A percentile compares a stretch with the other conserved stretches of the same genome.
Evolutionary conservation across 2,797 vertebrate species (phyloP).

Genomic region (Oryzias sinensis): DNA sequence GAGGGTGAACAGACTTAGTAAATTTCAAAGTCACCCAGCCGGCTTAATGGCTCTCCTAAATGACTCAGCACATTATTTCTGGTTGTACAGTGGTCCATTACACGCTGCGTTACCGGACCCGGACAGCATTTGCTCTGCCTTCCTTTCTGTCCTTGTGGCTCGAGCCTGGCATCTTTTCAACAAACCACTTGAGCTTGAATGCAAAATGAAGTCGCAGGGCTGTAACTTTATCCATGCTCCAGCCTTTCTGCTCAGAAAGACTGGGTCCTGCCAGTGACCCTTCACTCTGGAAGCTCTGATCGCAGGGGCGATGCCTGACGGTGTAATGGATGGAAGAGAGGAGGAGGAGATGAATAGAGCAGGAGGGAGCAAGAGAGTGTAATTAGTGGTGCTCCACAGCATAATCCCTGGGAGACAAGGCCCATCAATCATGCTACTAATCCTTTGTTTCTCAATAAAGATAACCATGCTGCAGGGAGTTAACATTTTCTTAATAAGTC

Average conservation of each 20-base stretch:
- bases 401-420: slow-evolving; percentile 71
- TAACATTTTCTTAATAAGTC: slow-evolving; percentile 76
- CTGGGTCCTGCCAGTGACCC: slow-evolving; percentile 32
- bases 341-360: slow-evolving; percentile 57
- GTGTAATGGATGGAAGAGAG: slow-evolving; percentile 51
- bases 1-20: slow-evolving; percentile 67
- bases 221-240: slow-evolving; percentile 54
- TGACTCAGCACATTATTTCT: slow-evolving; percentile 77
- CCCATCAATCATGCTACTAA: slow-evolving; percentile 75
- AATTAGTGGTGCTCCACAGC: slow-evolving; percentile 70
- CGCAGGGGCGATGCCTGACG: slow-evolving; percentile 56
- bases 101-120: slow-evolving; percentile 60
- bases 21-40: slow-evolving; percentile 75
- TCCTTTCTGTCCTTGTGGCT: slow-evolving; percentile 47
- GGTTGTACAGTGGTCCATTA: slow-evolving; percentile 73
- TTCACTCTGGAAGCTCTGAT: slow-evolving; percentile 28
- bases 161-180: slow-evolving; percentile 66
- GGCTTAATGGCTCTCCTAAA: slow-evolving; percentile 71
- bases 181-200: slow-evolving; percentile 73
- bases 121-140: slow-evolving; percentile 41
- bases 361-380: slow-evolving; percentile 58
- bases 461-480: slow-evolving; percentile 72
- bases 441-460: slow-evolving; percentile 76
- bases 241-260: slow-evolving; percentile 42
- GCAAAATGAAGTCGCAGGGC: slow-evolving; percentile 59